Evolutionary conservation across 1,140 invertebrate species (phyloP), one percentile per base, ranked within the genome.

Genomic region (Agraylea sexmaculata): DNA sequence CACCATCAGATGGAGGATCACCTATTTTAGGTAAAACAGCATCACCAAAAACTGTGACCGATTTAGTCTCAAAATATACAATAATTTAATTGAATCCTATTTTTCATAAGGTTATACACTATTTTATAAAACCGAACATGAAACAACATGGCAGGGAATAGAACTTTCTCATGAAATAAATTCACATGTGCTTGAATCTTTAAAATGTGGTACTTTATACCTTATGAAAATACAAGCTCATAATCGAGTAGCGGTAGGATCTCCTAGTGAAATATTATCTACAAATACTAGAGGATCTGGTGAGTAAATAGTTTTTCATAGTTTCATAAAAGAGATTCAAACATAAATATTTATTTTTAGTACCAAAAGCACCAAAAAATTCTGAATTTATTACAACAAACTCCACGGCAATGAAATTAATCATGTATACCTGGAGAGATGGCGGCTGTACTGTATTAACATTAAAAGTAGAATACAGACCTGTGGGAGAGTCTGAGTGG

Each of bases 361-460:
- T 59, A 19, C 63, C 64, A 12, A 64, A 63, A 41, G 53, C 64
- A 0, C 74, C 74, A 2, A 77, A 74, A 47, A 68, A 73, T 29
- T 66, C 68, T 40, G 73, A 78, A 25, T 70, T 77, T 25, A 63
- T 77, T 1, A 54, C 65, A 23, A 66, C 70, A 22, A 78, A 78
- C 46, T 64, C 73, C 1, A 77, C 75, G 1, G 70, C 71, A 0
- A 70, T 78, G 4, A 69, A 69, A 16, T 56, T 87, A 8, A 80
- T 82, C 54, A 66, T 87, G 12, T 73, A 75, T 33, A 74, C 78
- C 12, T 88, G 84, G 84, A 72, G 75, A 33, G 76, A 80, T 47
- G 79, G 79, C 22, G 83, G 83, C 32, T 92, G 87, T 63, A 74
- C 83, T 0, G 85, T 91, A 52, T 69, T 77, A 7, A 80, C 79